Evolutionary conservation across 2,113 vertebrate species (phyloP).

Genomic region (Anthoscopus minutus): DNA sequence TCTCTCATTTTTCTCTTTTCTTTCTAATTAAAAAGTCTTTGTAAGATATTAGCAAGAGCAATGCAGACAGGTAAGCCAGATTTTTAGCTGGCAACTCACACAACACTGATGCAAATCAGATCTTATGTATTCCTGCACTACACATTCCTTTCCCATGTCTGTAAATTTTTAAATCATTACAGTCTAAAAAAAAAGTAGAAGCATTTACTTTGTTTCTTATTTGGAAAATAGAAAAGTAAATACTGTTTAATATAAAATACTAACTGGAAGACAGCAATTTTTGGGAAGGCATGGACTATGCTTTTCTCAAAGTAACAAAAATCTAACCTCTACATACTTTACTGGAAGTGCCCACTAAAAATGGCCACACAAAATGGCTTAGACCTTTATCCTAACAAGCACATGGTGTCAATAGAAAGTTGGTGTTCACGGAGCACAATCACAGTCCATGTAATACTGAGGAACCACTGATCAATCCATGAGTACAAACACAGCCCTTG

Average conservation of each 20-base stretch:
- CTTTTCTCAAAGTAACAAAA: not conserved
- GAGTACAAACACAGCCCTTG: slow-evolving; percentile 8
- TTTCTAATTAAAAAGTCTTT: not conserved
- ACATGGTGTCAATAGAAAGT: not conserved
- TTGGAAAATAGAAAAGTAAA: not conserved
- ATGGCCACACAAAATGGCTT: not conserved
- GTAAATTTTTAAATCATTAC: not conserved
- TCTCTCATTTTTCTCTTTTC: not conserved
- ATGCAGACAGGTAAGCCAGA: not conserved
- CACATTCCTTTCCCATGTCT: not conserved
- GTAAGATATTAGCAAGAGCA: not conserved
- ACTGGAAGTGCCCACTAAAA: not conserved
- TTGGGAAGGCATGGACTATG: fast-evolving
- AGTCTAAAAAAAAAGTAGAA: not conserved
- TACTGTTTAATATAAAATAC: not conserved
- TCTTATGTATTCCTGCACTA: not conserved
- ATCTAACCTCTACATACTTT: not conserved
- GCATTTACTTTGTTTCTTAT: not conserved
- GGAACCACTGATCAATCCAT: slow-evolving; percentile 4
- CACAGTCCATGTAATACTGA: not conserved
- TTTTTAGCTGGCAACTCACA: not conserved
- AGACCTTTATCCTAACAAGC: not conserved
- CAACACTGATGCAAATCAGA: not conserved
- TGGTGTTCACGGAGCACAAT: not conserved
- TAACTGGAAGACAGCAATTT: not conserved